Evolutionary conservation across 2,113 vertebrate genomes (phyloP).

Genomic region (Psilopsiagon aurifrons): DNA sequence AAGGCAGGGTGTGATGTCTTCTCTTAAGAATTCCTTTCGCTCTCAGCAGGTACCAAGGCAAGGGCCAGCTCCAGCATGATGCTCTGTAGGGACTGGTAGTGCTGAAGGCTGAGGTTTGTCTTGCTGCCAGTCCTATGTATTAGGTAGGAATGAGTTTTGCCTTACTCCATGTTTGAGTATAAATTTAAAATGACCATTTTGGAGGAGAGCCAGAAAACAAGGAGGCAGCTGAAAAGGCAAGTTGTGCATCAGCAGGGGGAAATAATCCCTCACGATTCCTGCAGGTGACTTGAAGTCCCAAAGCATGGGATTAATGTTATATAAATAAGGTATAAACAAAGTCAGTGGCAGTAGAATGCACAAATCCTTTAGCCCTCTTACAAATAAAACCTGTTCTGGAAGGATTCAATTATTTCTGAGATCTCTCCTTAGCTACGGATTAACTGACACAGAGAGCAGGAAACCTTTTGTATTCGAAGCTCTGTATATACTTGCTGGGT

Average conservation of each 20-base stretch:
- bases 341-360: not conserved
- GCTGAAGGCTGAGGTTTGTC: not conserved
- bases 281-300: conserved; percentile 1
- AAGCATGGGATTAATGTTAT: not conserved
- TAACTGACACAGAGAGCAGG: not conserved
- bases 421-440: not conserved
- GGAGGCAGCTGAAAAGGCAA: not conserved
- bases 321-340: conserved; percentile 36
- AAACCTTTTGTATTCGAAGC: not conserved
- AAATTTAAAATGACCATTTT: not conserved
- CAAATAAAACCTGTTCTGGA: not conserved
- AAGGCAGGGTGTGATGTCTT: not conserved
- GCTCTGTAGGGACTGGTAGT: not conserved
- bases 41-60: not conserved
- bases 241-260: not conserved
- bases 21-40: not conserved
- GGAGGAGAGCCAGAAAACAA: not conserved
- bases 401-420: conserved; percentile 18
- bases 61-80: not conserved
- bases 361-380: not conserved
- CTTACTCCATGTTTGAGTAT: not conserved
- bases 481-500: not conserved
- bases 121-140: not conserved
- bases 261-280: conserved; percentile 31
- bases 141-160: not conserved